Base-by-base conservation (phyloP, 2,888 invertebrate species). In the Tiphia femorata region DNA sequence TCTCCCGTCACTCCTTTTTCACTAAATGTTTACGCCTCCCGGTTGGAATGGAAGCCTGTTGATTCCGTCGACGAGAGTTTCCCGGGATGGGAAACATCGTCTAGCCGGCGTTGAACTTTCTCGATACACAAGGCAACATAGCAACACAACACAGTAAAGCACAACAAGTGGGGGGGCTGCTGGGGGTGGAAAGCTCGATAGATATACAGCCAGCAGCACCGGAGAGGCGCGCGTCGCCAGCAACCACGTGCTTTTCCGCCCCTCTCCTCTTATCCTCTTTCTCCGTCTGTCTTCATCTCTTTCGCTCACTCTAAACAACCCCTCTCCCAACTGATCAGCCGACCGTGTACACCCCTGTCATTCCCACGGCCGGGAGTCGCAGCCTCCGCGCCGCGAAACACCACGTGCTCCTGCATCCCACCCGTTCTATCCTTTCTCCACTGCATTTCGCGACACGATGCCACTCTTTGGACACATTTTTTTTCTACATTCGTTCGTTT, bases 61-160 rank as follows among this genome's bases (percentile, higher is more conserved):
- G 80, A 80, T 78, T 79, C 77, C 60, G 70, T 66, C 69, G 68
- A 64, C 65, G 67, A 30, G 42, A 43, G 44, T 58, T 67, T 54
- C 62, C 48, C 30, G 46, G 44, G 56, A 54, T 57, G 76, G 69
- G 75, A 73, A 79, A 76, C 81, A 83, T 83, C 81, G 83, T 82
- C 82, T 83, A 77, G 73, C 81, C 75, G 79, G 83, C 83, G 81
- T 83, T 82, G 83, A 83, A 79, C 78, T 83, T 83, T 81, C 83
- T 79, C 82, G 80, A 82, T 80, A 82, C 78, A 82, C 79, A 79
- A 80, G 79, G 79, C 78, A 81, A 78, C 81, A 81, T 76, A 79
- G 80, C 80, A 82, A 81, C 81, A 82, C 80, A 79, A 79, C 79
- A 80, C 70, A 62, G 77, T 78, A 76, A 76, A 81, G 83, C 82